Base-by-base conservation (phyloP, 2,888 invertebrate species). In the Thymelicus lineola region DNA sequence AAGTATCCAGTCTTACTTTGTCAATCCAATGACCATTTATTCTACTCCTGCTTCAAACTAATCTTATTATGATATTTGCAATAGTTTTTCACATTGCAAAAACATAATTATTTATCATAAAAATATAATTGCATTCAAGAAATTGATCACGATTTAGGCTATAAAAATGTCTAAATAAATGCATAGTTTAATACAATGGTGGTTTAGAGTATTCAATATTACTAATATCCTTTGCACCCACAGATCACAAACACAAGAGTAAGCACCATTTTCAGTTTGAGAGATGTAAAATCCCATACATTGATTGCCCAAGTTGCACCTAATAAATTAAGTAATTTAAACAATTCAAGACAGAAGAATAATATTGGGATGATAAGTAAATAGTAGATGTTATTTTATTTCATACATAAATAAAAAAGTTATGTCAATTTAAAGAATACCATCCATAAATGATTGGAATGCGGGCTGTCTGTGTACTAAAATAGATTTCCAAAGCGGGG, bases 1-100 rank as follows among this genome's bases (percentile, higher is more conserved):
- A 67, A 35, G 12, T 38, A 63, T 48, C 67, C 61, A 68, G 67
- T 62, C 67, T 68, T 62, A 61, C 61, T 57, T 62, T 62, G 61
- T 63, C 62, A 63, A 50, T 63, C 36, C 38, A 63, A 14, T 17
- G 63, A 50, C 62, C 38, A 38, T 63, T 61, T 46, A 46, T n/a
- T 48, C 48, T 61, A 48, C 28, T 28, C 35, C 42, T 6, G 10
- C 14, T 35, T 12, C 38, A 15, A 15, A 35, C n/a, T 38, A 38
- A 38, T 15, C 62, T 17, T 63, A 38, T 53, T 60, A 50, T 15
- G 6, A 63, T 38, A 2, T 12, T 36, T 63, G 62, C 48, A 63
- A 36, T 50, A 28, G 48, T 36, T 63, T 12, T 48, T 46, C 57
- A 36, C 36, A 57, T 57, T 5, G 35, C 55, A 28, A 55, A 14